Evolutionary conservation across 2,797 vertebrate species (phyloP).

Genomic region (Anguilla pacifica): DNA sequence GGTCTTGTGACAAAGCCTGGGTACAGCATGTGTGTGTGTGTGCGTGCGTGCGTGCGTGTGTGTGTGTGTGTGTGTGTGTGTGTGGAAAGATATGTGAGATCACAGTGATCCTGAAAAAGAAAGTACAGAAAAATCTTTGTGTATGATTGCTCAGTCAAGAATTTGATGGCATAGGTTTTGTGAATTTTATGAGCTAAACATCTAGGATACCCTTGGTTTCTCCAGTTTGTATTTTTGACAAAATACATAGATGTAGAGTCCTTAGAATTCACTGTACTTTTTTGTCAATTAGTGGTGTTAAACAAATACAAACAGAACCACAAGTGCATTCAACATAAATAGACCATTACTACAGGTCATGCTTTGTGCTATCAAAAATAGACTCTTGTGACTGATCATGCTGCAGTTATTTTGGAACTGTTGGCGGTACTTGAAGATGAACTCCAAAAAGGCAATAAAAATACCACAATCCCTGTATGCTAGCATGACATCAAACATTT

Average conservation of each 20-base stretch:
- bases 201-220: neutral
- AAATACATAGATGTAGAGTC: neutral
- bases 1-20: constrained; percentile 6
- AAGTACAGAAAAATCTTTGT: neutral
- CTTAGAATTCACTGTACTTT: neutral
- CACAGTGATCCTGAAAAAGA: neutral
- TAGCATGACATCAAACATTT: neutral
- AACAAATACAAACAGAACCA: neutral
- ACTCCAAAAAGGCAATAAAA: neutral
- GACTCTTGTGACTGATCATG: neutral
- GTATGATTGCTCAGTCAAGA: neutral
- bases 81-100: neutral
- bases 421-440: neutral
- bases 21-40: neutral
- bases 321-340: neutral
- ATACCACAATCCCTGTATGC: neutral
- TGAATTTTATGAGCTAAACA: no score
- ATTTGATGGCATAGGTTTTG: neutral
- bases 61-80: constrained; percentile 11
- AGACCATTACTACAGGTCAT: neutral
- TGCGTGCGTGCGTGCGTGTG: constrained; percentile 28
- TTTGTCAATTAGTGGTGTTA: neutral
- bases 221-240: neutral
- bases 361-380: constrained; percentile 7
- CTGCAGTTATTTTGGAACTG: neutral